Evolutionary conservation across 2,888 invertebrate genomes (phyloP), one percentile per base, ranked within the genome.

Genomic region (Taphrorychus bicolor): DNA sequence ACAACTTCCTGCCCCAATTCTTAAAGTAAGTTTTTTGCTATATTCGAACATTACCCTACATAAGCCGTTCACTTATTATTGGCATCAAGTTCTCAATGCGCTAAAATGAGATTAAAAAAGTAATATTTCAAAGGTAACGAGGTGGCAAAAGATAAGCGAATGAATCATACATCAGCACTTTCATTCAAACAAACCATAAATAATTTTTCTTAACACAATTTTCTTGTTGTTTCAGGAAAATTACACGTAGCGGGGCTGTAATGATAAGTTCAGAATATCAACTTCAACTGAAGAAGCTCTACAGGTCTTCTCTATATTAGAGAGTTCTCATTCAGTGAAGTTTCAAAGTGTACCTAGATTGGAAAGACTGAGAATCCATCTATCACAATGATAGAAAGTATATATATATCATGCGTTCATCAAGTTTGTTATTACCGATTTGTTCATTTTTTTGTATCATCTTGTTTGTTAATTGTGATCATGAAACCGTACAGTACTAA

Each of bases 221-320:
- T 19, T 51, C 72, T 70, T 73, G 72, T 76, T 77, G 75, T 81
- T 80, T 70, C 86, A 93, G 93, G 87, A 94, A 93, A 82, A 85
- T 94, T 77, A 91, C 93, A 74, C 88, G 91, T 83, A 89, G 92
- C 83, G 91, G 92, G 82, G 92, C 93, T 75, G 90, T 95, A 78
- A 90, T 94, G 85, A 93, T 95, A 82, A 92, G 93, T 84, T 89
- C 91, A 76, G 91, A 91, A 81, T 95, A 93, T 85, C 89, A 89
- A 80, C 86, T 95, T 84, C 91, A 90, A 80, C 94, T 95, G 86
- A 93, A 92, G 84, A 94, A 95, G 84, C 85, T 95, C 76, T 95
- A 94, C 86, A 86, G 93, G 78, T 90, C 90, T 59, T 74, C 69
- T 62, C 71, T 71, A 63, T 71, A 70, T 72, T 72, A 70, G 69